Evolutionary conservation across 2,113 vertebrate species (phyloP).

Genomic region (Phocoena sinus): DNA sequence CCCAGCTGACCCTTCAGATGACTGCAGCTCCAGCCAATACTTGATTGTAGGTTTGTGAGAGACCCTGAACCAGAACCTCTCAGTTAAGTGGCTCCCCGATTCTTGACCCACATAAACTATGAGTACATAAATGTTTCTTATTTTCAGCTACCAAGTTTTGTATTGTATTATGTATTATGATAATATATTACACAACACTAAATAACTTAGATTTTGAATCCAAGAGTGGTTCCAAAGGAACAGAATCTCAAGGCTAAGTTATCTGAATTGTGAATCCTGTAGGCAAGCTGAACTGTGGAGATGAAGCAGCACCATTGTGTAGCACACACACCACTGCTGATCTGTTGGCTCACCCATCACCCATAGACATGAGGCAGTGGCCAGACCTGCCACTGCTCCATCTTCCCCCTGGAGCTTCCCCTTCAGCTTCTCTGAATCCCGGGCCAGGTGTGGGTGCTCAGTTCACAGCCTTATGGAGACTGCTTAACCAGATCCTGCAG

Average conservation of each 20-base stretch:
- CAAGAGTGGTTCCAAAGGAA: neutral
- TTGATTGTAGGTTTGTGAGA: neutral
- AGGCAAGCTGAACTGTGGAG: neutral
- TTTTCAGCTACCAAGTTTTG: neutral
- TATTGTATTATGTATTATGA: neutral
- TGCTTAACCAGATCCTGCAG: neutral
- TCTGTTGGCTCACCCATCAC: accelerated
- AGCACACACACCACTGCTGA: neutral
- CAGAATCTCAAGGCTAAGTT: neutral
- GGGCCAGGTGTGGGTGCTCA: neutral
- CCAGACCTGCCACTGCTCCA: neutral
- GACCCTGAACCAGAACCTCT: neutral
- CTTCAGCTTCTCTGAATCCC: neutral
- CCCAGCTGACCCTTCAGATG: neutral
- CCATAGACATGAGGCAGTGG: accelerated
- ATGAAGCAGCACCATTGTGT: neutral
- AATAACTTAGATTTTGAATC: neutral
- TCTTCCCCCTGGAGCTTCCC: neutral
- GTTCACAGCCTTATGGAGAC: neutral
- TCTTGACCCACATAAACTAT: neutral
- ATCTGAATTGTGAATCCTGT: neutral
- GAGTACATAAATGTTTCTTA: neutral
- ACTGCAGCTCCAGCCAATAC: neutral
- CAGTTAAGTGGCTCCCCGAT: neutral
- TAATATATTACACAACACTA: too few relatives aligned